Conservation (phyloP, 53 echinoderm and acorn worm genomes). For the Antedon mediterranea region DNA sequence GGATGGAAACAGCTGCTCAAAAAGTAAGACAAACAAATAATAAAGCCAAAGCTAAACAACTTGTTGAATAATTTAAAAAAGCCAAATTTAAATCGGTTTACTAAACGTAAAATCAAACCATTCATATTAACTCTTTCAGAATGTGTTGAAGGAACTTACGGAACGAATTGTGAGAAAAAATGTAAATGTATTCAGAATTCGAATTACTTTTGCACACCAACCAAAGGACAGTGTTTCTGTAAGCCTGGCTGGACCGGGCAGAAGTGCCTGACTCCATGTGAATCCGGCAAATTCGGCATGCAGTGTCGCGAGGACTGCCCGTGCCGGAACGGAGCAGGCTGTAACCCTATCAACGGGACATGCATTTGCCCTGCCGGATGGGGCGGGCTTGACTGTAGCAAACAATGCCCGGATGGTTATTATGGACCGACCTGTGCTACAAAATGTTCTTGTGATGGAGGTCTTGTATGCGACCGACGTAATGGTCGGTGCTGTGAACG, state of each 20-base stretch:
- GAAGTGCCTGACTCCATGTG: background rate
- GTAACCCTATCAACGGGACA: background rate
- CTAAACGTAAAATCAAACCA: no score
- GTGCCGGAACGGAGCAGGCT: background rate
- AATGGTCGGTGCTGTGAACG: background rate
- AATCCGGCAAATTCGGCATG: background rate
- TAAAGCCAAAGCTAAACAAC: no score
- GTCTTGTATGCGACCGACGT: background rate
- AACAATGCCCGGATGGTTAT: background rate
- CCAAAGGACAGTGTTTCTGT: background rate
- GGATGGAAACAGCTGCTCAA: background rate
- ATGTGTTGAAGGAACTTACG: background rate
- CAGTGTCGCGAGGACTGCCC: background rate
- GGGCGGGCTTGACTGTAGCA: background rate
- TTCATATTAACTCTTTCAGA: background rate
- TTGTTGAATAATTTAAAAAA: no score
- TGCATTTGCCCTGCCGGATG: background rate
- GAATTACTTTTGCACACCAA: background rate
- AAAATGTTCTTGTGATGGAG: background rate
- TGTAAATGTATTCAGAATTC: background rate
- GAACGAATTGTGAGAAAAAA: background rate
- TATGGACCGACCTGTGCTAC: background rate
- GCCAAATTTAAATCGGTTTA: no score
- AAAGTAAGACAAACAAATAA: background rate
- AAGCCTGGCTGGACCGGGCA: background rate